These are phyloP conservation scores for Sinosuthora webbiana DNA, from an alignment of 2,113 vertebrate genomes.

Conservation along the genomic window DNA sequence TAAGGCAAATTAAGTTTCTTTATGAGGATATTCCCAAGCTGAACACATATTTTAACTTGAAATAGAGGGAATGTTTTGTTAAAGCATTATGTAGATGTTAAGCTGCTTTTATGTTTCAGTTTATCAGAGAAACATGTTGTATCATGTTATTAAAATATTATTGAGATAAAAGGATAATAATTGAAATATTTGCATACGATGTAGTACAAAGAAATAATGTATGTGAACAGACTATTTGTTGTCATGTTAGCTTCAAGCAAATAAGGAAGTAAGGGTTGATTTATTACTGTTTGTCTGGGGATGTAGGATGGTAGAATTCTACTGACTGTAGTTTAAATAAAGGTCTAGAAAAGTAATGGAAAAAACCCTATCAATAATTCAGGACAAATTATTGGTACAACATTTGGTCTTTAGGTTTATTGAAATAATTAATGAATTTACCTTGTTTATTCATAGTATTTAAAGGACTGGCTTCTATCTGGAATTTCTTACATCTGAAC, in stretches of 20 bases:
- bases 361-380: neutral
- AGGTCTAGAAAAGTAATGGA: neutral
- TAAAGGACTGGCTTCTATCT: neutral
- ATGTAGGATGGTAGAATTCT: neutral
- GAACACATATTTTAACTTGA: neutral
- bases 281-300: neutral
- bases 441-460: neutral
- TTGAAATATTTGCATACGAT: constrained; percentile 15
- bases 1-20: neutral
- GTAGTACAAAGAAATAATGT: constrained; percentile 11
- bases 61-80: constrained; percentile 2
- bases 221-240: constrained; percentile 20
- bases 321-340: neutral
- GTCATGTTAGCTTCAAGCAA: constrained; percentile 17
- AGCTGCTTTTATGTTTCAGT: constrained; percentile 6
- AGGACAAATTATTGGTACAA: neutral
- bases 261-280: neutral
- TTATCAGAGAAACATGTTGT: neutral
- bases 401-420: neutral
- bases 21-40: neutral
- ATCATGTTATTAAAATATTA: constrained; percentile 16
- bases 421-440: neutral
- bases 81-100: constrained; percentile 10
- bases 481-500: neutral
- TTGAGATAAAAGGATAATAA: neutral